Evolutionary conservation across 2,113 vertebrate species (phyloP), one percentile per base, ranked within the genome.

Genomic region (Lipophrys pholis): DNA sequence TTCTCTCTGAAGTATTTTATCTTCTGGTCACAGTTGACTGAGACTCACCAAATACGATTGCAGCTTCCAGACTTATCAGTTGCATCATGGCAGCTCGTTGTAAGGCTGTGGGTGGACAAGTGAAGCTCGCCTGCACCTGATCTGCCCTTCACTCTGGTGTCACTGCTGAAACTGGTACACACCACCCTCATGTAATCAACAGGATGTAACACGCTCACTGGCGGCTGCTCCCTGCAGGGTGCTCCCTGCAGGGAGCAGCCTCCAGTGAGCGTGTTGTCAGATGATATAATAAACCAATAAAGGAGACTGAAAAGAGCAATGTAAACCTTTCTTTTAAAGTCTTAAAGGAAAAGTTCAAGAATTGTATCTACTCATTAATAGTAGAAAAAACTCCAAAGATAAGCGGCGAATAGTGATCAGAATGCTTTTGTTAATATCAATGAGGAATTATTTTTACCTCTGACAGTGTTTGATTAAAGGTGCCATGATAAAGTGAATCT

Each of bases 41-140:
- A 8, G 30, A 88, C 90, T 90, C 71, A 91, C 90, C 90, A 8
- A 91, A 17, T 46, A 85, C 21, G 36, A 87, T 39, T 9, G 48
- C 80, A 63, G 68, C 55, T 45, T 72, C 56, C 56, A 85, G 43
- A 7, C 2, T 14, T 54, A 41, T 69, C 17, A 30, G 59, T 6
- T 56, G 69, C 86, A 92, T 90, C 61, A 11, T 80, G 6, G 52
- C 77, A 30, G 21, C 21, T 30, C 56, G 76, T 6, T 45, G 66
- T 9, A 8, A 63, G 73, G 74, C 70, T 64, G 56, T 67, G 45
- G 52, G 49, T 15, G 49, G 66, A 76, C 46, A 61, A 41, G 38
- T 66, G 69, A 45, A 40, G 62, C 62, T 59, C 69, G 71, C 38
- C 79, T 72, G 65, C 42, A 36, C 17, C 79, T 71, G 55, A 54